A percentile compares a stretch with the other conserved stretches of the same genome.
phyloP scores from a whole-genome alignment of 2,888 invertebrate genomes.

The Melanostoma mellinum region DNA sequence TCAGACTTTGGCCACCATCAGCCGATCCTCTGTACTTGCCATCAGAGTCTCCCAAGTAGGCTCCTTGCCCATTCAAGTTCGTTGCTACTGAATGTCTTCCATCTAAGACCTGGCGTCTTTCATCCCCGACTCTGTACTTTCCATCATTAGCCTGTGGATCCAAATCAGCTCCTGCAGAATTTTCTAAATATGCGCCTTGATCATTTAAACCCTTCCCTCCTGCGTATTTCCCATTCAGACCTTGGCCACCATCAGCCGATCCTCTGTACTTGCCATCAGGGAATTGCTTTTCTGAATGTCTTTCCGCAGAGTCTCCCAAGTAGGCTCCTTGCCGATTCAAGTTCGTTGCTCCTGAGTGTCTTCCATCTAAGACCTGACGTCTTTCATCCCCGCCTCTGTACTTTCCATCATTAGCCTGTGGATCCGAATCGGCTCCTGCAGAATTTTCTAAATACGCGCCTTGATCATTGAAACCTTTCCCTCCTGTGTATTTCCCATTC shows the following conservation, averaged over 20 bases:
- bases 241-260: background rate
- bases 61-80: too few species aligned
- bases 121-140: background rate
- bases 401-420: background rate
- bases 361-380: background rate
- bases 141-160: background rate
- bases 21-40: constrained; percentile 13
- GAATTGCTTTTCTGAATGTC: background rate
- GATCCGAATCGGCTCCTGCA: background rate
- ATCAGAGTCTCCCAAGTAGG: background rate
- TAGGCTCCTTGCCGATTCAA: too few species aligned
- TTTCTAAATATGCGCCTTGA: background rate
- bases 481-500: background rate
- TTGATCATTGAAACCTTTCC: constrained; percentile 3
- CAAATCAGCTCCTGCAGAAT: background rate
- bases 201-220: background rate
- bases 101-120: background rate
- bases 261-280: constrained; percentile 6
- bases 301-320: too few species aligned
- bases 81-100: too few species aligned
- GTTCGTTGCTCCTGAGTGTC: background rate
- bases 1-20: constrained; percentile 3
- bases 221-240: background rate
- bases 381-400: background rate
- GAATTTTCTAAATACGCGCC: too few species aligned